phyloP scores from a whole-genome alignment of 1,140 invertebrate genomes.

The Drosophila arizonae region DNA sequence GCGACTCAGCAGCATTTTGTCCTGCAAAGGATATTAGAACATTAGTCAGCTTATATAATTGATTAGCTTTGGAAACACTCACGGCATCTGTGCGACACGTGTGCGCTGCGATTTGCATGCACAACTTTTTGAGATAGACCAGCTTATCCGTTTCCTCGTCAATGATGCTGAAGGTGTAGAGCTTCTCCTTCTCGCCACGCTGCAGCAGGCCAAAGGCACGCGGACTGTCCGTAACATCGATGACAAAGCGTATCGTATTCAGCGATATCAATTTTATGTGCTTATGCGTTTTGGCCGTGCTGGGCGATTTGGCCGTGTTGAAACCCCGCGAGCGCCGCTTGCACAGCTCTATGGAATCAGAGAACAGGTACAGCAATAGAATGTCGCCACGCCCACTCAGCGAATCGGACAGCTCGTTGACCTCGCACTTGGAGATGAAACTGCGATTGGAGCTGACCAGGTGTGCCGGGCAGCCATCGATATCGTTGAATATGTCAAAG shows the following conservation, averaged over 20 bases:
- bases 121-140: slow-evolving; percentile 91
- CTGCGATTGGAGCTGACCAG: slow-evolving; percentile 95
- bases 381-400: slow-evolving; percentile 93
- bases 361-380: slow-evolving; percentile 95
- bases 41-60: background rate
- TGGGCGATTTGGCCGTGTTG: slow-evolving; percentile 88
- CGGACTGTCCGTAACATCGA: slow-evolving; percentile 92
- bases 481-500: slow-evolving; percentile 99
- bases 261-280: slow-evolving; percentile 95
- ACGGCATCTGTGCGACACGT: slow-evolving; percentile 92
- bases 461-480: slow-evolving; percentile 97
- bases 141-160: slow-evolving; percentile 92
- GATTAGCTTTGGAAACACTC: slow-evolving; percentile 73
- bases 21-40: slow-evolving; percentile 40
- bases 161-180: slow-evolving; percentile 93
- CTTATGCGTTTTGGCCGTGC: slow-evolving; percentile 91
- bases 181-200: slow-evolving; percentile 91
- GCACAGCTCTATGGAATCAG: slow-evolving; percentile 95
- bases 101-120: slow-evolving; percentile 94
- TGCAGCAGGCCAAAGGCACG: slow-evolving; percentile 94
- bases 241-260: slow-evolving; percentile 93
- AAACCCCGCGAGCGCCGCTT: slow-evolving; percentile 92
- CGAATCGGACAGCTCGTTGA: slow-evolving; percentile 93
- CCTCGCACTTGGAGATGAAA: slow-evolving; percentile 94
- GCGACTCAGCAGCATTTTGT: slow-evolving; percentile 84